These are phyloP conservation scores for Idaea straminata DNA, from an alignment of 2,888 invertebrate species.

Conservation along the genomic window DNA sequence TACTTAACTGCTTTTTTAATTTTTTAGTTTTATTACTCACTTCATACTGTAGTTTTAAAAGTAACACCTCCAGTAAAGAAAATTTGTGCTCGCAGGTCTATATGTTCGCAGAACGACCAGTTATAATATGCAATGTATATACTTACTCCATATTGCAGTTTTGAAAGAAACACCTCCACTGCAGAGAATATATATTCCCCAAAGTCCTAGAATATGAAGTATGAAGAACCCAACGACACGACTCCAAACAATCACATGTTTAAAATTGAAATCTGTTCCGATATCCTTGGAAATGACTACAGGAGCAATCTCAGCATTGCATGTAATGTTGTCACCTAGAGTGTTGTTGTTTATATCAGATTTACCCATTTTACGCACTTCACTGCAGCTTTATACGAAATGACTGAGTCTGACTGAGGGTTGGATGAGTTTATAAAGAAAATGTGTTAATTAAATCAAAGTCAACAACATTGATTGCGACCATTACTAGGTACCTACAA, in stretches of 20 bases:
- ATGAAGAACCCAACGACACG: constrained; percentile 81
- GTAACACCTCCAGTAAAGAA: too few relatives aligned
- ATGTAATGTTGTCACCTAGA: constrained; percentile 6
- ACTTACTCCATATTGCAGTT: too few relatives aligned
- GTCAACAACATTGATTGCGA: not conserved
- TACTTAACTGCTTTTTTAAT: too few relatives aligned
- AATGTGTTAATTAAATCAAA: not conserved
- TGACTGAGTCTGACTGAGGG: not conserved
- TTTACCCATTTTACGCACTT: not conserved
- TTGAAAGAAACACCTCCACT: constrained; percentile 35
- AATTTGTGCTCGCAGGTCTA: too few relatives aligned
- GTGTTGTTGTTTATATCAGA: not conserved
- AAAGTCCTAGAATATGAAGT: constrained; percentile 54
- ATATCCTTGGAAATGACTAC: constrained; percentile 30
- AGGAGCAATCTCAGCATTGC: not conserved
- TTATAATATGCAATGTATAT: not conserved
- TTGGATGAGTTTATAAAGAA: not conserved
- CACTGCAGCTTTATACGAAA: not conserved
- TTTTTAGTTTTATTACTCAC: too few relatives aligned
- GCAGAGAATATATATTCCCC: constrained; percentile 29
- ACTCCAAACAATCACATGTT: constrained; percentile 81
- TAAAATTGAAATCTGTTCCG: constrained; percentile 54
- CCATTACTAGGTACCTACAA: too few relatives aligned
- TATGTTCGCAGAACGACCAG: too few relatives aligned
- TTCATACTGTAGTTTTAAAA: too few relatives aligned